Evolutionary conservation across 2,113 vertebrate genomes (phyloP), one percentile per base, ranked within the genome.

Genomic region (Brachypteracias leptosomus): DNA sequence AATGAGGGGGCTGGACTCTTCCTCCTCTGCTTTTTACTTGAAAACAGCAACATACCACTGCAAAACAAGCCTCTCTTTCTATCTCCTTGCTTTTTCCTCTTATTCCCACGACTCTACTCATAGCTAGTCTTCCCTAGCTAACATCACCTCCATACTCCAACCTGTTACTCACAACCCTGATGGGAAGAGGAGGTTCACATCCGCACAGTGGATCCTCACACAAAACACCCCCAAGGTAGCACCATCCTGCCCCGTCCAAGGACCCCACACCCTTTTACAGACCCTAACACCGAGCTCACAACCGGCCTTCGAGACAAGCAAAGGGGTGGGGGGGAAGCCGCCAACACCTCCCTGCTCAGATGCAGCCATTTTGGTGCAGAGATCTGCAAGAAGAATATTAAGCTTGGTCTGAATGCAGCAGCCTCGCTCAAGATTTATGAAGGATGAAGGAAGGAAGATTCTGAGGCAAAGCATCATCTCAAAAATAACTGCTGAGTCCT

Each of bases 321-420:
- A 46, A 74, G 26, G 31, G 82, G 3, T 51, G 82, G 55, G 77
- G 11, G 8, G 29, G 25, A 40, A 84, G 33, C 29, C 5, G 1
- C 75, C 57, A 16, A 7, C 65, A 35, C 63, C 85, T 59, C 78
- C 82, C 52, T 74, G 61, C 93, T 75, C 44, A 16, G 79, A 47
- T 63, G 31, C 88, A 93, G 90, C 95, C 96, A 96, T 93, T 96
- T 97, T 96, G 95, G 95, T 96, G 96, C 96, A 97, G 96, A 97
- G 96, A 96, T 95, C 96, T 96, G 96, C 96, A 97, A 95, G 94
- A 96, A 88, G 96, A 97, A 97, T 97, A 97, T 97, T 97, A 97
- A 97, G 96, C 96, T 97, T 80, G 96, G 95, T 90, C 89, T 86
- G 96, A 96, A 97, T 97, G 96, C 96, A 96, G 96, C 96, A 97